Base-by-base conservation (phyloP, 1,140 invertebrate genomes). In the Chrysoperla carnea region DNA sequence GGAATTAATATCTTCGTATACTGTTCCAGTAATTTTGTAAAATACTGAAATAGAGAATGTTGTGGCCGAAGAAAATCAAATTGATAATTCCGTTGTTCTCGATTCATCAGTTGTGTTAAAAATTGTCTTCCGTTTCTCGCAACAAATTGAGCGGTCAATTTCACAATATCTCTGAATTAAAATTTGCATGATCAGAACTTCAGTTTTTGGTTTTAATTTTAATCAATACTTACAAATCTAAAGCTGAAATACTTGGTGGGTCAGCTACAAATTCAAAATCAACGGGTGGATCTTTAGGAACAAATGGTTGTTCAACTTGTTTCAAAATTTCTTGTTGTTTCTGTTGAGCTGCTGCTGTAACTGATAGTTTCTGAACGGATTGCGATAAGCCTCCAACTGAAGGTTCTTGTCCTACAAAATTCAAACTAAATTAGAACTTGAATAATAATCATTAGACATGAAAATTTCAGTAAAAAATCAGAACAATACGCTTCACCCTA, bases 1-100 rank as follows among this genome's bases (percentile, higher is more conserved):
- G 90, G 92, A 54, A 97, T 85, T 1, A 97, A 63, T 15, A 95
- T 74, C 75, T 85, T 99, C 0, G 94, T 98, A 55, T 99, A 99
- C 55, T 99, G 96, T 54, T 99, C 94, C 13, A 99, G 68, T 0
- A 99, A 68, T 56, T 96, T 91, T 1, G 93, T 99, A 58, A 99
- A 99, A 62, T 99, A 99, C 54, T 90, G 88, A 62, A 99, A 99
- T 0, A 99, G 73, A 1, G 92, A 96, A 67, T 99, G 96, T 54
- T 99, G 94, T 0, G 96, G 95, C 12, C 95, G 72, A 4, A 99
- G 67, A 61, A 99, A 99, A 63, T 99, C 96, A 72, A 99, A 99
- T 54, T 99, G 94, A 56, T 91, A 97, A 62, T 99, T 99, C 7
- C 92, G 69, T 54, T 97, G 91, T 59, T 99, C 95, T 17, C 92